A percentile compares a stretch with the other conserved stretches of the same genome.
Conservation (phyloP, 2,113 vertebrate species). For the Arizona elegans region DNA sequence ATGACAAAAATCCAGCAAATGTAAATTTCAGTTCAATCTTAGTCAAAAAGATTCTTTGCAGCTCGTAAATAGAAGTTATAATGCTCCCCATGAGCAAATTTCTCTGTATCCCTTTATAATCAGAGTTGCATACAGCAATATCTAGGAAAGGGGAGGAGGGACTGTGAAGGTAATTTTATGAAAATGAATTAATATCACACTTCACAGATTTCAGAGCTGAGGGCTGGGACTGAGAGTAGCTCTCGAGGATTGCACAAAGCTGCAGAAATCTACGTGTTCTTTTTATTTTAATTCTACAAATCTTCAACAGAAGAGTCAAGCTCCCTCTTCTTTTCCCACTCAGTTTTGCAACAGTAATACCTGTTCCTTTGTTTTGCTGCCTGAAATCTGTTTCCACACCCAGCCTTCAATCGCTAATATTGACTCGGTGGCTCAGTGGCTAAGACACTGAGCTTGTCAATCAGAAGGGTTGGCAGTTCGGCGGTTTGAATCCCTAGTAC, state of each 20-base stretch:
- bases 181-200: constrained; percentile 11
- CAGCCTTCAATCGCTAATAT: constrained; percentile 25
- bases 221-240: neutral
- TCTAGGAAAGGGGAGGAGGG: neutral
- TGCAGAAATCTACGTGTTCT: neutral
- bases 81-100: neutral
- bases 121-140: neutral
- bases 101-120: neutral
- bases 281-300: neutral
- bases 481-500: too few species aligned
- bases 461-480: too few species aligned
- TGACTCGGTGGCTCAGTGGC: too few species aligned
- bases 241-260: neutral
- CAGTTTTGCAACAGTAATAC: constrained; percentile 14
- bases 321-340: constrained; percentile 19
- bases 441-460: too few species aligned
- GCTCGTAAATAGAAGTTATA: neutral
- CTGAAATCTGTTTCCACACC: constrained; percentile 33
- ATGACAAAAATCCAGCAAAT: neutral
- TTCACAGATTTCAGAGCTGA: neutral
- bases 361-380: neutral
- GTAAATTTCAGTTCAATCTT: neutral
- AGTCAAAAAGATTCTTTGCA: neutral
- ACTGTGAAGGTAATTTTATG: neutral
- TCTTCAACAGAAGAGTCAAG: constrained; percentile 4